Base-by-base conservation (phyloP, 1,140 invertebrate species). In the Caerostris extrusa region DNA sequence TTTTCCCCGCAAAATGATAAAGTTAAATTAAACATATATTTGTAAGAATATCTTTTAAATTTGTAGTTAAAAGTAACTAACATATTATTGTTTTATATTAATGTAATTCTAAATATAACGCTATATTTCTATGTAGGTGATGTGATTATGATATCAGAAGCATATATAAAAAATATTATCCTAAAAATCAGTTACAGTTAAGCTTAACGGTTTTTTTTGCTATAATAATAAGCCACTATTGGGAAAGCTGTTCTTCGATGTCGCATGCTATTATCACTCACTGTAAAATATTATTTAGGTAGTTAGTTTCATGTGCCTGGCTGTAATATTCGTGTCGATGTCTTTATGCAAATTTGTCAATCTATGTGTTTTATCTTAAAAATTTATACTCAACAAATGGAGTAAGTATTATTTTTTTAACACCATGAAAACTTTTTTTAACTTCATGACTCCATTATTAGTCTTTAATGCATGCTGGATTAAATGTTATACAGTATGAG, bases 261-360 rank as follows among this genome's bases (percentile, higher is more conserved):
- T 93, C 67, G 92, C 92, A 93, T 93, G 92, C 91, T 89, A 53
- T 34, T 34, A 34, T 71, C 83, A 89, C 56, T 71, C 83, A 93
- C 55, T 85, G 56, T 85, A 17, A 85, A 53, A 53, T 91, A 17
- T 67, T 93, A 57, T 89, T 93, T 93, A 93, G 92, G 92, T 93
- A 93, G 92, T 93, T 93, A 93, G 92, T 86, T 53, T 71, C 58
- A 61, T 93, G 64, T 93, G 92, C 92, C 64, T 93, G 92, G 92
- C 86, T 93, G 67, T 93, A 17, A 64, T 93, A 89, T 81, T 89
- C 85, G 83, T 93, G 55, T 93, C 86, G 19, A 93, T 86, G 83
- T 93, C n/a, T 86, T 71, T 69, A 55, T 67, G 50, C 53, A 82
- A 82, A 7, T 50, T 34, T 82, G 10, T 90, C 53, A 56, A 17